phyloP scores from a whole-genome alignment of 2,797 vertebrate genomes.

The Silurus aristotelis region DNA sequence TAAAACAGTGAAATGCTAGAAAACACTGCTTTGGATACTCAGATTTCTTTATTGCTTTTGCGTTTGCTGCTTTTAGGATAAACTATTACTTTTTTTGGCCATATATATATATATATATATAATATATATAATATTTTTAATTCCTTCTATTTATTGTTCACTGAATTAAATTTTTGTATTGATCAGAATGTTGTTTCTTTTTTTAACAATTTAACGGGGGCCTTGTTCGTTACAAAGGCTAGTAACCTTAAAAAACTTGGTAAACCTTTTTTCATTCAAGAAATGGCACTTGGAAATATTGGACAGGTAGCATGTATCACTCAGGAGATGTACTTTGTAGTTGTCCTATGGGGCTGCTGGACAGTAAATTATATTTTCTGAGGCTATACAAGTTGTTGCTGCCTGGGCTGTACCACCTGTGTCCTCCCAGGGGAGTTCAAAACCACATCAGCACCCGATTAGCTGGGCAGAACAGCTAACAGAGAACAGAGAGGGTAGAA shows the following conservation, averaged over 20 bases:
- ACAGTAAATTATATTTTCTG: conserved; percentile 26
- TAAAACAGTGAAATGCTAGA: not conserved
- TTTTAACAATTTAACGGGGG: too few relatives aligned
- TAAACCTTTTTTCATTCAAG: conserved; percentile 5
- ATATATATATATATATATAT: too few relatives aligned
- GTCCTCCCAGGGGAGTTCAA: conserved; percentile 74
- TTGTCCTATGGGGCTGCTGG: not conserved
- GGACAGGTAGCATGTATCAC: not conserved
- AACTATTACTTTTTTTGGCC: not conserved
- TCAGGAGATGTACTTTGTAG: conserved; percentile 13
- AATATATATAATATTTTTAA: too few relatives aligned
- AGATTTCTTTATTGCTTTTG: not conserved
- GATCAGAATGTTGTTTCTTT: too few relatives aligned
- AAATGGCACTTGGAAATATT: not conserved
- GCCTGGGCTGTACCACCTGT: conserved; percentile 69
- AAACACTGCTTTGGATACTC: not conserved
- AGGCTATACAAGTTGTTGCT: conserved; percentile 19
- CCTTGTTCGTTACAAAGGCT: not conserved
- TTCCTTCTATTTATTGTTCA: too few relatives aligned
- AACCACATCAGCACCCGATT: conserved; percentile 45
- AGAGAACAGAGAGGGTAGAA: conserved; percentile 16
- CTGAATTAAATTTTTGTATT: too few relatives aligned
- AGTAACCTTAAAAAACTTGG: not conserved
- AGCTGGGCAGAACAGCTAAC: conserved; percentile 7
- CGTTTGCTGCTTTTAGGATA: not conserved